Base-by-base conservation (phyloP, 2,797 vertebrate species). In the Cynopterus sphinx region DNA sequence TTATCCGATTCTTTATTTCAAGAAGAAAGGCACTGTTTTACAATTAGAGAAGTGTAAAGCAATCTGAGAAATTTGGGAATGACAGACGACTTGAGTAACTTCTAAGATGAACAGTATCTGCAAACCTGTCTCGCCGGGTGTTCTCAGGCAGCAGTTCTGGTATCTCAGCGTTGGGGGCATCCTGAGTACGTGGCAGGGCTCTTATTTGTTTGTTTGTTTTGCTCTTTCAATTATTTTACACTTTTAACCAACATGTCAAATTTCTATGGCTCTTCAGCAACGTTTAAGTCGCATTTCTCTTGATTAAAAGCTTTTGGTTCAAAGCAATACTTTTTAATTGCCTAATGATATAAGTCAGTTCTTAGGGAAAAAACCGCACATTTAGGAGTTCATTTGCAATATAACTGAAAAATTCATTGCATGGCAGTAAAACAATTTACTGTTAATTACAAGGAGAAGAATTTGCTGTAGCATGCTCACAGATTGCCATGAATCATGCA, bases 371-470 rank as follows among this genome's bases (percentile, higher is more conserved):
- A 98, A 99, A 98, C 98, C 90, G 97, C 98, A 98, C 98, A 98
- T 98, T 98, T 98, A 98, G 98, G 98, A 99, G 98, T 99, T 99
- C 99, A 99, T 99, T 98, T 99, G 99, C 98, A 98, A 98, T 99
- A 98, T 99, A 99, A 99, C 99, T 99, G 99, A 99, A 99, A 99
- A 99, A 99, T 99, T 99, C 99, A 99, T 99, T 99, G 99, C 98
- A 98, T 98, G 97, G 99, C 99, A 99, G 99, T 99, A 99, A 99
- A 99, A 99, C 99, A 99, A 99, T 99, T 99, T 99, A 99, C 99
- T 99, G 99, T 99, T 99, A 99, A 99, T 99, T 99, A 99, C 99
- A 99, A 99, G 99, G 99, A 99, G 99, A 99, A 99, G 99, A 99
- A 99, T 99, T 99, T 99, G 99, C 99, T 98, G 98, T 99, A 99